Conservation (phyloP, 2,113 vertebrate genomes). For the Formicarius rufipectus region DNA sequence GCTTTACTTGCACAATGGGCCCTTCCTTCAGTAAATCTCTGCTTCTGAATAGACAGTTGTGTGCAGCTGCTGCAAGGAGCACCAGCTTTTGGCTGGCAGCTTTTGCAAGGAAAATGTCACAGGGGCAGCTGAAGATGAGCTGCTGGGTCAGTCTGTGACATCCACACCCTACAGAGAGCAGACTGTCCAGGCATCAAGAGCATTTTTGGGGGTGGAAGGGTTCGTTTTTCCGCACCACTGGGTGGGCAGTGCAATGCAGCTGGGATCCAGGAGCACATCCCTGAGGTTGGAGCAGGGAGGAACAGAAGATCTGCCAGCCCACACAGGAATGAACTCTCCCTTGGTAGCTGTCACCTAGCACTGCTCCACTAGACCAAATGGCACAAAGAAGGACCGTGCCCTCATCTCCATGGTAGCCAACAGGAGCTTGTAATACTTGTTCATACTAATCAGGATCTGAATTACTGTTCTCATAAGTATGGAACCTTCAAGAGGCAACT, state of each 20-base stretch:
- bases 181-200: not conserved
- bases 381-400: rapidly evolving
- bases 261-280: not conserved
- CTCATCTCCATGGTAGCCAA: not conserved
- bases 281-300: not conserved
- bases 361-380: not conserved
- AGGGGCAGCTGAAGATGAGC: not conserved
- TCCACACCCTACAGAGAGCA: not conserved
- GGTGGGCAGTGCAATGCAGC: not conserved
- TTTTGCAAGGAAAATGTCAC: not conserved
- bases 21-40: not conserved
- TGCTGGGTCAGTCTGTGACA: not conserved
- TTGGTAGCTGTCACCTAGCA: rapidly evolving
- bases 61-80: not conserved
- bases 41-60: not conserved
- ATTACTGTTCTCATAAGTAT: not conserved
- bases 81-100: not conserved
- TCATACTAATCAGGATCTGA: not conserved
- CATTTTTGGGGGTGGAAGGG: not conserved
- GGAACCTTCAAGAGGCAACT: not conserved
- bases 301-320: not conserved
- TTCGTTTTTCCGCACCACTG: rapidly evolving
- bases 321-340: rapidly evolving
- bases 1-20: not conserved
- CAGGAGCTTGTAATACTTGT: rapidly evolving